Conservation (phyloP, 2,113 vertebrate species). For the Camelus bactrianus region DNA sequence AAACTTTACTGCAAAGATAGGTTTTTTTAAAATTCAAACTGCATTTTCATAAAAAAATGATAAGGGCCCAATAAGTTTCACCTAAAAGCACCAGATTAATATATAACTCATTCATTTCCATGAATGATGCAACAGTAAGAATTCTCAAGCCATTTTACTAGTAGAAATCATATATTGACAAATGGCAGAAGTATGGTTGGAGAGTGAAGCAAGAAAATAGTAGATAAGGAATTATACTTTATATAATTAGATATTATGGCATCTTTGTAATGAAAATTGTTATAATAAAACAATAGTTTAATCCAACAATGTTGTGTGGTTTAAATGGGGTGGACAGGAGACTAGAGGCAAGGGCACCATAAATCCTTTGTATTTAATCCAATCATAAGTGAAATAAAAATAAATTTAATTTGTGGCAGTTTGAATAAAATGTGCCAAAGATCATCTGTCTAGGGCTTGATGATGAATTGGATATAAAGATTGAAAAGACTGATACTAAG, state of each 20-base stretch:
- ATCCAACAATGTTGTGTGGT: background rate
- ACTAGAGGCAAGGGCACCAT: background rate
- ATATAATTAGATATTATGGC: background rate
- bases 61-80: background rate
- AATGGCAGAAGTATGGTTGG: background rate
- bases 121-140: background rate
- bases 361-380: background rate
- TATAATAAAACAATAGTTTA: background rate
- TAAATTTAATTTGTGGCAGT: background rate
- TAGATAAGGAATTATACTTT: background rate
- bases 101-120: background rate
- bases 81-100: background rate
- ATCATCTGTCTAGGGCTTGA: background rate
- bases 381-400: background rate
- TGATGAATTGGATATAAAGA: background rate
- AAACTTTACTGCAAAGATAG: background rate
- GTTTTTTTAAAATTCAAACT: background rate
- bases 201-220: background rate
- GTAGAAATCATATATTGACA: background rate
- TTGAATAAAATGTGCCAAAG: background rate
- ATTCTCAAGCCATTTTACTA: background rate
- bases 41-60: conserved; percentile 6
- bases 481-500: background rate
- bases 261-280: background rate
- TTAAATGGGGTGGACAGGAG: background rate